Conservation (phyloP, 1,140 invertebrate genomes). For the Zaprionus africanus region DNA sequence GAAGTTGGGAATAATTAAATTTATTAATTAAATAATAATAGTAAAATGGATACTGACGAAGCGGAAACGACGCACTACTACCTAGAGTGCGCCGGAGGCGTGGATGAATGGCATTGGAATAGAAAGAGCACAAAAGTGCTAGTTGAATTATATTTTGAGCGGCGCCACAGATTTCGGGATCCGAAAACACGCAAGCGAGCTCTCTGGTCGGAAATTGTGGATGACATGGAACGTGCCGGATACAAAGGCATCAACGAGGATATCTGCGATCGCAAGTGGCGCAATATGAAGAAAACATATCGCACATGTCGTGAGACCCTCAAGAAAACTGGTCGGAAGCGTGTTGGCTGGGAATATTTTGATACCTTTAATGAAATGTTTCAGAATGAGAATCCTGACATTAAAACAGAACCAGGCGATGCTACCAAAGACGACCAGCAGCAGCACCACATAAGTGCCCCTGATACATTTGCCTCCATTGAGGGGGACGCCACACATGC, state of each 20-base stretch:
- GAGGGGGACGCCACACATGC: background rate
- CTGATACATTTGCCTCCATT: constrained; percentile 1
- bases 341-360: constrained; percentile 48
- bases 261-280: constrained; percentile 58
- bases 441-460: background rate
- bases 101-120: constrained; percentile 58
- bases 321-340: constrained; percentile 40
- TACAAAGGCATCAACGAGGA: constrained; percentile 55
- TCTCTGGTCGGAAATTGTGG: constrained; percentile 51
- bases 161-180: constrained; percentile 41
- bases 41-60: constrained; percentile 42
- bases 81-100: constrained; percentile 30
- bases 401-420: background rate
- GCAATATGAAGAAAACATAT: constrained; percentile 60
- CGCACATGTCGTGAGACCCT: constrained; percentile 47
- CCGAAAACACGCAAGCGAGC: constrained; percentile 39
- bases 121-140: constrained; percentile 46
- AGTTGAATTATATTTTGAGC: constrained; percentile 42
- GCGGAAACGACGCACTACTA: constrained; percentile 49
- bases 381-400: constrained; percentile 20
- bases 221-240: constrained; percentile 45
- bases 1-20: background rate
- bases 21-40: background rate
- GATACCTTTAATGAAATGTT: constrained; percentile 48
- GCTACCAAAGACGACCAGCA: background rate